A percentile compares a stretch with the other conserved stretches of the same genome.
These are phyloP conservation scores for Sebastes matsubarae DNA, from an alignment of 2,797 vertebrate species.

Conservation along the genomic window DNA sequence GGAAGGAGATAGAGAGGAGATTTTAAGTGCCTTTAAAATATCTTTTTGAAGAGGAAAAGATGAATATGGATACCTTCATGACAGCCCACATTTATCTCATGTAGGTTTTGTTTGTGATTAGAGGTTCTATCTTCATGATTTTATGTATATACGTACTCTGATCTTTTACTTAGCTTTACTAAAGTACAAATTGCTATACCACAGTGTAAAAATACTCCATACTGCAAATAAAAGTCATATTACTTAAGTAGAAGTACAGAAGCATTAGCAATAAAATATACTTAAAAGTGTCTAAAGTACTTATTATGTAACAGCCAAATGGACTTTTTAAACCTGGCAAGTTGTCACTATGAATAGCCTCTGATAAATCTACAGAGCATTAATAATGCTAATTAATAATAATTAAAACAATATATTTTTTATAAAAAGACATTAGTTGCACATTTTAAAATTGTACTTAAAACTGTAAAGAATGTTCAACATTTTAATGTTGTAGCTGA, in stretches of 20 bases:
- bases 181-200: neutral
- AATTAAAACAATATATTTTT: neutral
- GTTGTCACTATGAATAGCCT: neutral
- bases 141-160: neutral
- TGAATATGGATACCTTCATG: neutral
- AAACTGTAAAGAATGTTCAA: neutral
- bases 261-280: neutral
- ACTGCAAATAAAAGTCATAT: neutral
- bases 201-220: neutral
- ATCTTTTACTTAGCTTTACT: neutral
- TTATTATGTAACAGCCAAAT: neutral
- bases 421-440: neutral
- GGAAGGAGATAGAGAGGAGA: neutral
- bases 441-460: neutral
- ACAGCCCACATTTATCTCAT: neutral
- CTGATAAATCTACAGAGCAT: neutral
- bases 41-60: neutral
- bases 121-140: neutral
- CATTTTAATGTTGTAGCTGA: neutral
- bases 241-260: neutral
- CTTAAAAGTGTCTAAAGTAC: neutral
- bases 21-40: conserved; percentile 10
- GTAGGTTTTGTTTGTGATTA: neutral
- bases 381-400: neutral
- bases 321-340: neutral